Base-by-base conservation (phyloP, 2,797 vertebrate species). In the Hapalemur alaotrensis region DNA sequence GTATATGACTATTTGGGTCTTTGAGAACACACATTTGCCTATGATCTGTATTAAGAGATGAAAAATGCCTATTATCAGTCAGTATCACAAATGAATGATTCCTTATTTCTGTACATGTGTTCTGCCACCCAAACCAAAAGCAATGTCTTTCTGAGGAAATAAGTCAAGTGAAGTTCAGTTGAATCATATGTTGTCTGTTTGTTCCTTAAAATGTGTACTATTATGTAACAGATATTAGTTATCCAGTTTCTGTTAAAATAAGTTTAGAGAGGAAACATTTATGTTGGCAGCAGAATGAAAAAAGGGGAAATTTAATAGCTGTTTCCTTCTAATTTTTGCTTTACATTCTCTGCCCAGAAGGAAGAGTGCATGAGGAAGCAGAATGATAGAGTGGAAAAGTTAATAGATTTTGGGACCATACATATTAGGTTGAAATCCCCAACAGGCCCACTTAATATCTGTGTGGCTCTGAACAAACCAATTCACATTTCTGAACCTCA, bases 141-240 rank as follows among this genome's bases (percentile, higher is more conserved):
- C 25, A 93, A 38, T 78, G 41, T 83, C 61, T 91, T 54, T 63
- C 70, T 79, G 38, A 93, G 96, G 38, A 86, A 79, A 59, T 70
- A 96, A 92, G 38, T 91, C 50, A 88, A 86, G 89, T 0, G 2
- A 89, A 94, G 85, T 93, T 69, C 82, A 95, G 35, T 15, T 90
- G 35, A 95, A 85, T 13, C 57, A 82, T 23, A 57, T 67, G 85
- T 46, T 63, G 25, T 97, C 54, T 94, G 32, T 30, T 90, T 96
- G n/a, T 93, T 84, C 41, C 35, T 93, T 93, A 67, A 95, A 69
- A 93, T 76, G 72, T 54, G 11, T 90, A 54, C 38, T 95, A 61
- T 89, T 78, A 83, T 61, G 10, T 79, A 73, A 84, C 38, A 91
- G n/a, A 91, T 90, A 57, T 48, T 93, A 96, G 23, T 78, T 93